Evolutionary conservation across 1,140 invertebrate genomes (phyloP).

Genomic region (Anthonomus grandis): DNA sequence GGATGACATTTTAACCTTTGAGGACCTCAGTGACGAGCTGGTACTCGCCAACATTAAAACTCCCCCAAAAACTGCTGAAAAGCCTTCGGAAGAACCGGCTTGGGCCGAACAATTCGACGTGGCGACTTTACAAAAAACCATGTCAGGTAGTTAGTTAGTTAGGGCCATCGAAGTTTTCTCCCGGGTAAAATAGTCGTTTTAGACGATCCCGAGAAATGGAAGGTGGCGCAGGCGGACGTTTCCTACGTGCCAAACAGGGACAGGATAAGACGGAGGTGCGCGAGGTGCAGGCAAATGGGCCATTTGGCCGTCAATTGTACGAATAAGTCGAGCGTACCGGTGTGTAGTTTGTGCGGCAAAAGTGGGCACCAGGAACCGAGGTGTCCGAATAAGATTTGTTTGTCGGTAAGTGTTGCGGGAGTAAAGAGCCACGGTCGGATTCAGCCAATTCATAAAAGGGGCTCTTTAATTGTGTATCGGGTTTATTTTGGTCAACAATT

Average conservation of each 20-base stretch:
- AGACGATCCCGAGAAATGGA: constrained; percentile 52
- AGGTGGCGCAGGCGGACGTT: too few species aligned
- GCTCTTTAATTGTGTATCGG: too few species aligned
- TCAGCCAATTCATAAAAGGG: too few species aligned
- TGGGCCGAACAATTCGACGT: constrained; percentile 20
- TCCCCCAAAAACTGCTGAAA: too few species aligned
- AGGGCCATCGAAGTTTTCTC: too few species aligned
- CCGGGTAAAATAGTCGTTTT: too few species aligned
- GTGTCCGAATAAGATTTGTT: constrained; percentile 63
- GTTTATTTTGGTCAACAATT: too few species aligned
- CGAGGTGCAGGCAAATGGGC: constrained; percentile 56
- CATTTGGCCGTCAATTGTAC: constrained; percentile 54
- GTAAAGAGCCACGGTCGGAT: too few species aligned
- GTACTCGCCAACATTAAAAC: constrained; percentile 1
- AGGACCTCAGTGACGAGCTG: not conserved
- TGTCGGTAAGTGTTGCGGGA: constrained; percentile 63
- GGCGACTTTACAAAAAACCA: constrained; percentile 8
- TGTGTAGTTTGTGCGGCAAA: constrained; percentile 62
- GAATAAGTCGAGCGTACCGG: constrained; percentile 46
- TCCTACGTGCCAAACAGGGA: constrained; percentile 47
- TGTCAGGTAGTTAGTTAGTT: constrained; percentile 17
- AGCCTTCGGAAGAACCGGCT: not conserved
- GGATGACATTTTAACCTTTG: constrained; percentile 3
- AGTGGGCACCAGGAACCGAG: constrained; percentile 58
- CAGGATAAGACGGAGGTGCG: constrained; percentile 49